Evolutionary conservation across 1,140 invertebrate species (phyloP), one percentile per base, ranked within the genome.

Genomic region (Camponotus floridanus): DNA sequence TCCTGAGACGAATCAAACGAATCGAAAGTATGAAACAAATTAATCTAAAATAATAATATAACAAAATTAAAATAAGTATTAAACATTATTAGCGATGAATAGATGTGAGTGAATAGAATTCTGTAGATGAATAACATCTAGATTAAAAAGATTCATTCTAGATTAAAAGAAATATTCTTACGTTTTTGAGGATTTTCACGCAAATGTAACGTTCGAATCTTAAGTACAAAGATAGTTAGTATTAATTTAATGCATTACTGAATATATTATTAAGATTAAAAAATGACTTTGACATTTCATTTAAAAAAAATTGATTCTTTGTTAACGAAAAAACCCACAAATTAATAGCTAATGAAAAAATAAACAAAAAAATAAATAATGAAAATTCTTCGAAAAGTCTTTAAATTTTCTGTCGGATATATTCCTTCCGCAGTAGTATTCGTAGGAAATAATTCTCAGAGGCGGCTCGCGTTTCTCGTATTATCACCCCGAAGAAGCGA

Each of bases 381-480:
- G 15, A 13, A 59, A 31, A 71, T n/a, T 70, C 1, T 57, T 42
- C 2, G 15, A 1, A 33, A 55, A 80, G n/a, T 79, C 70, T 15
- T 39, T n/a, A 18, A n/a, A 65, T 48, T 78, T 26, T 11, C 21
- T 7, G 26, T 11, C 45, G n/a, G 2, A n/a, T 45, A 33, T 36
- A 76, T 51, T 65, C 3, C 15, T 13, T 8, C 31, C 15, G n/a
- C 48, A 51, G 21, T 55, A 36, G 26, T 18, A 42, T 45, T 42
- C 61, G 21, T 67, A 36, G n/a, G 8, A 57, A 81, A 42, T 42
- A 67, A 59, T 85, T 68, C 36, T 57, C 9, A 13, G 31, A 9
- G 18, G 15, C 9, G 21, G 6, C n/a, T 64, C 59, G 13, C 13
- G 45, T 85, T 85, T 65, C 73, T 48, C 48, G 48, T 42, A 21